Evolutionary conservation across 2,797 vertebrate genomes (phyloP).

Genomic region (Anguilla anguilla): DNA sequence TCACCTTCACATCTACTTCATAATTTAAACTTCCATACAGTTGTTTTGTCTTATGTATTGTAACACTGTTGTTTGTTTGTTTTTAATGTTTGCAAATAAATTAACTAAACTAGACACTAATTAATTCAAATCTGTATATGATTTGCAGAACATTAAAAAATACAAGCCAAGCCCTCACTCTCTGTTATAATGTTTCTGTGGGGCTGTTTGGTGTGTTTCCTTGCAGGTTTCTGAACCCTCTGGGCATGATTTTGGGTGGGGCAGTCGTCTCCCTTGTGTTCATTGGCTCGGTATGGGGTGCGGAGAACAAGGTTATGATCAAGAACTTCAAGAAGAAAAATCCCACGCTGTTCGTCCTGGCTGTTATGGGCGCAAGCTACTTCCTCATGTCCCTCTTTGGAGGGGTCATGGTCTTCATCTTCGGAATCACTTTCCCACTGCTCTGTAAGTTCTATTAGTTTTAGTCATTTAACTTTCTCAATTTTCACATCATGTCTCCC

Average conservation of each 20-base stretch:
- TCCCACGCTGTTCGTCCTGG: conserved; percentile 83
- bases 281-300: conserved; percentile 88
- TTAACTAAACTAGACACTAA: too few relatives aligned
- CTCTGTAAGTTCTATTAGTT: conserved; percentile 78
- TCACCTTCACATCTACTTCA: too few relatives aligned
- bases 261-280: conserved; percentile 88
- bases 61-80: too few relatives aligned
- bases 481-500: conserved; percentile 51
- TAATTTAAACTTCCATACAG: too few relatives aligned
- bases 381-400: conserved; percentile 90
- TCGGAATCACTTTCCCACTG: conserved; percentile 93
- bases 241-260: conserved; percentile 92
- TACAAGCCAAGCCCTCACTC: not conserved
- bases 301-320: conserved; percentile 87
- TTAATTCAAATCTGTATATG: not conserved
- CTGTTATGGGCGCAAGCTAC: conserved; percentile 88
- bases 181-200: conserved; percentile 6
- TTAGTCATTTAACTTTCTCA: conserved; percentile 26
- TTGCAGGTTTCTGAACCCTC: conserved; percentile 88
- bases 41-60: too few relatives aligned
- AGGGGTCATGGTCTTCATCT: conserved; percentile 95
- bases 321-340: conserved; percentile 93
- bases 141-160: not conserved
- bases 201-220: conserved; percentile 32
- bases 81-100: too few relatives aligned